phyloP scores from a whole-genome alignment of 1,140 invertebrate species.

The Achatina immaculata region DNA sequence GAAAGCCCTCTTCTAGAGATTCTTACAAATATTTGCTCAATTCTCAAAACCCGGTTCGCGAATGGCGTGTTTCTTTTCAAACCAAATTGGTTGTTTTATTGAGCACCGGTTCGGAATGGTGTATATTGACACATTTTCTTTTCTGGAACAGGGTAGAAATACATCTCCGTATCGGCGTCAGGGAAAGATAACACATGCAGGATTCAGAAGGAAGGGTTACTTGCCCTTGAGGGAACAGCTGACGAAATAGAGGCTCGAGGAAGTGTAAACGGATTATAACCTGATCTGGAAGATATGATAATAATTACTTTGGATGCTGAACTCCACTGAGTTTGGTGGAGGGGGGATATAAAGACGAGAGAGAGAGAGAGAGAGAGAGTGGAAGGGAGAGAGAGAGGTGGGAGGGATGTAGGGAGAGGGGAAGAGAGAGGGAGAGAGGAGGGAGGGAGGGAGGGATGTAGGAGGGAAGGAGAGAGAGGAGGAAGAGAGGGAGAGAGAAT shows the following conservation, averaged over 20 bases:
- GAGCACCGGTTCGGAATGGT: neutral
- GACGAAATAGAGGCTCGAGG: neutral
- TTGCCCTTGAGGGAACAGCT: neutral
- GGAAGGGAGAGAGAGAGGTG: no score
- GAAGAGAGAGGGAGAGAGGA: no score
- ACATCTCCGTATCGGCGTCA: neutral
- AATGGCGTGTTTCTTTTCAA: neutral
- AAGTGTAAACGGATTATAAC: neutral
- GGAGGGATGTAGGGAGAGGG: no score
- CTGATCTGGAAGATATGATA: no score
- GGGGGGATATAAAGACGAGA: no score
- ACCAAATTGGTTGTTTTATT: slow-evolving; percentile 12
- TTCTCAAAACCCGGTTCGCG: neutral
- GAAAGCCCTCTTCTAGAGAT: neutral
- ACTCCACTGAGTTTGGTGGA: no score
- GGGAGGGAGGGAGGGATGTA: no score
- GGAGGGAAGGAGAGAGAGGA: no score
- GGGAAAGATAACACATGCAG: neutral
- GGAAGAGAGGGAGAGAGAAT: no score
- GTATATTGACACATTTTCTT: neutral
- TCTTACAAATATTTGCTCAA: neutral
- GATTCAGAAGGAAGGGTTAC: neutral
- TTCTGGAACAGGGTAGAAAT: neutral
- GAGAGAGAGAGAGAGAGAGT: no score
- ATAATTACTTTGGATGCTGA: no score